phyloP scores from a whole-genome alignment of 2,888 invertebrate genomes.

The Resseliella maxima region DNA sequence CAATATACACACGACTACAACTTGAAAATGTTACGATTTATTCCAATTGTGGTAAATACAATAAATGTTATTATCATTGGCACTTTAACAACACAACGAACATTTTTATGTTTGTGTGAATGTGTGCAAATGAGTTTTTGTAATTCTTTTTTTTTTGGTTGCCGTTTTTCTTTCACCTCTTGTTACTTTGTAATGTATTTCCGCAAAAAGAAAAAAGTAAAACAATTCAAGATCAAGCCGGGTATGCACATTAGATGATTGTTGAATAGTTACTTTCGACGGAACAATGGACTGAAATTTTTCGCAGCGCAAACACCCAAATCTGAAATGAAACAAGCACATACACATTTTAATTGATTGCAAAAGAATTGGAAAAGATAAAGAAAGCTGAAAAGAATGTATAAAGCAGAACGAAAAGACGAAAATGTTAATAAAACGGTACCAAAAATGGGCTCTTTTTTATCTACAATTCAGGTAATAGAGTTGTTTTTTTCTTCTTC shows the following conservation, averaged over 20 bases:
- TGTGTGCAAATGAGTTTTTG: slow-evolving; percentile 45
- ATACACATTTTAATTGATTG: not conserved
- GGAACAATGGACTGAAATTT: not conserved
- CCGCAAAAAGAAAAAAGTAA: not conserved
- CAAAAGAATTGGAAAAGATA: not conserved
- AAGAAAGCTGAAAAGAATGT: not conserved
- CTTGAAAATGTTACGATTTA: not conserved
- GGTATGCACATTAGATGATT: slow-evolving; percentile 19
- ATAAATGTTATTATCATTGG: slow-evolving; percentile 18
- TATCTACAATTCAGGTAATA: not conserved
- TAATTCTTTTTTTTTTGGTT: not conserved
- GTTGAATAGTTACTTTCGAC: not conserved
- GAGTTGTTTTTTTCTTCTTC: not conserved
- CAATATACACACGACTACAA: not conserved
- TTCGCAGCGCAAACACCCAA: no score
- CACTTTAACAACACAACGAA: not conserved
- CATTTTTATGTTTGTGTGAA: not conserved
- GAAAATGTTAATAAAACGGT: not conserved
- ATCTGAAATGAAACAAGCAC: not conserved
- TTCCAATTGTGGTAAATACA: not conserved
- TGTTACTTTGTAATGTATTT: not conserved
- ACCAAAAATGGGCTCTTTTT: no score
- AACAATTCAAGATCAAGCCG: slow-evolving; percentile 34
- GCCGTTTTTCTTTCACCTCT: not conserved
- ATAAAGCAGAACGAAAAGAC: not conserved